Evolutionary conservation across 2,797 vertebrate species (phyloP).

Genomic region (Enoplosus armatus): DNA sequence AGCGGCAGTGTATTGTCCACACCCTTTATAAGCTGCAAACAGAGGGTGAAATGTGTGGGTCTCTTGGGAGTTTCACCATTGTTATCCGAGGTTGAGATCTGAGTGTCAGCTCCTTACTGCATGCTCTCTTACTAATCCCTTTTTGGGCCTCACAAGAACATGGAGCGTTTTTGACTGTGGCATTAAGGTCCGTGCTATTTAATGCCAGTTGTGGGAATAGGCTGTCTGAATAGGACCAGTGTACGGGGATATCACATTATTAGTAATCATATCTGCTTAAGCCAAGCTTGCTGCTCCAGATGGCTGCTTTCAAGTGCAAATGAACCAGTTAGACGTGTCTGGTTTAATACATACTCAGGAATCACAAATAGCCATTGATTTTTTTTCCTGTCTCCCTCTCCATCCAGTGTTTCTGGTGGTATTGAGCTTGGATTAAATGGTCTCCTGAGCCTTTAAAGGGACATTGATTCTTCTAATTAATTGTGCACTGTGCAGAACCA

Average conservation of each 20-base stretch:
- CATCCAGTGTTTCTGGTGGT: constrained; percentile 98
- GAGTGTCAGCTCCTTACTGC: constrained; percentile 83
- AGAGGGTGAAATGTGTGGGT: constrained; percentile 66
- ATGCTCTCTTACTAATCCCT: constrained; percentile 83
- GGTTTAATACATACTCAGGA: constrained; percentile 99
- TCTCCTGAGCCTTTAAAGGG: constrained; percentile 99
- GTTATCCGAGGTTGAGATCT: constrained; percentile 80
- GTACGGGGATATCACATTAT: constrained; percentile 99
- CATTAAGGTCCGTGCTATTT: constrained; percentile 89
- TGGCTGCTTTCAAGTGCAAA: constrained; percentile 99
- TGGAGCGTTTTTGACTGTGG: constrained; percentile 78
- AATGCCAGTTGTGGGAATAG: constrained; percentile 97
- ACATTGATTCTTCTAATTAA: constrained; percentile 99
- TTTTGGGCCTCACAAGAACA: constrained; percentile 79
- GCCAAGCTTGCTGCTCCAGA: constrained; percentile 99
- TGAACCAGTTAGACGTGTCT: constrained; percentile 99
- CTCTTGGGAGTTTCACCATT: constrained; percentile 71
- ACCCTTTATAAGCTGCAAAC: constrained; percentile 73
- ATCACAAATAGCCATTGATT: constrained; percentile 99
- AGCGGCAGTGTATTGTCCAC: constrained; percentile 76
- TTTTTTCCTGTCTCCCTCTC: constrained; percentile 89
- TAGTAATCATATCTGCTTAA: constrained; percentile 99
- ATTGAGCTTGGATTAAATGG: constrained; percentile 99
- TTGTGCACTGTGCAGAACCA: constrained; percentile 92
- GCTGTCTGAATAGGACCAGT: constrained; percentile 96